Percentiles rank a stretch among this genome's conserved stretches.
phyloP scores from a whole-genome alignment of 2,888 invertebrate species.

The Oscheius sp. region DNA sequence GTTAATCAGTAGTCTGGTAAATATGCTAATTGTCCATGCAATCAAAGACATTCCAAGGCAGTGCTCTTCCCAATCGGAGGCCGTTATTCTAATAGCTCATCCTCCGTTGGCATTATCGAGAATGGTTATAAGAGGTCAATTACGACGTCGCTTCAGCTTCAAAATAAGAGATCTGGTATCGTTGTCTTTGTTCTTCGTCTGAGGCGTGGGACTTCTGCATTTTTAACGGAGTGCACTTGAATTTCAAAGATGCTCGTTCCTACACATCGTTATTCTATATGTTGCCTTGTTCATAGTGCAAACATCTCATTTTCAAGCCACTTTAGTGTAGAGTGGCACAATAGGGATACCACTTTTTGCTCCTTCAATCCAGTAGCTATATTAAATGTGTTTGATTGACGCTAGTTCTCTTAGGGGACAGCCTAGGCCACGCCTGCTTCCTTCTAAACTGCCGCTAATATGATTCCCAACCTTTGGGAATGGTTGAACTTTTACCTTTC shows the following conservation, averaged over 20 bases:
- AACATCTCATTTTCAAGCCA: no score
- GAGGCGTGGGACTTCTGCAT: conserved; percentile 20
- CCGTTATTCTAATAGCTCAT: conserved; percentile 25
- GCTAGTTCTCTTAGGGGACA: conserved; percentile 9
- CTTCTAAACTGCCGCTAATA: conserved; percentile 28
- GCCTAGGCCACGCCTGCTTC: conserved; percentile 14
- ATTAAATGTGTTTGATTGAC: not conserved
- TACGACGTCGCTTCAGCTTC: no score
- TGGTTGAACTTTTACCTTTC: conserved; percentile 11
- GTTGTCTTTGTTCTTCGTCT: no score
- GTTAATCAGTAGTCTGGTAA: conserved; percentile 6
- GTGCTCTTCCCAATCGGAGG: conserved; percentile 11
- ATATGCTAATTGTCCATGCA: conserved; percentile 26
- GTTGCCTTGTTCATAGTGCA: not conserved
- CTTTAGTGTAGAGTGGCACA: no score
- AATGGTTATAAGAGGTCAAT: no score
- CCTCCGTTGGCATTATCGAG: no score
- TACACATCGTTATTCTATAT: not conserved
- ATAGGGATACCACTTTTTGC: not conserved
- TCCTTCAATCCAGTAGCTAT: not conserved
- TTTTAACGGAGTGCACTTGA: conserved; percentile 21
- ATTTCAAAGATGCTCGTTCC: conserved; percentile 16
- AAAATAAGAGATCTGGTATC: no score
- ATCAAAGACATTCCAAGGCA: conserved; percentile 29
- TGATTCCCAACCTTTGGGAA: conserved; percentile 18